Base-by-base conservation (phyloP, 1,140 invertebrate genomes). In the Rhopalosiphum maidis region DNA sequence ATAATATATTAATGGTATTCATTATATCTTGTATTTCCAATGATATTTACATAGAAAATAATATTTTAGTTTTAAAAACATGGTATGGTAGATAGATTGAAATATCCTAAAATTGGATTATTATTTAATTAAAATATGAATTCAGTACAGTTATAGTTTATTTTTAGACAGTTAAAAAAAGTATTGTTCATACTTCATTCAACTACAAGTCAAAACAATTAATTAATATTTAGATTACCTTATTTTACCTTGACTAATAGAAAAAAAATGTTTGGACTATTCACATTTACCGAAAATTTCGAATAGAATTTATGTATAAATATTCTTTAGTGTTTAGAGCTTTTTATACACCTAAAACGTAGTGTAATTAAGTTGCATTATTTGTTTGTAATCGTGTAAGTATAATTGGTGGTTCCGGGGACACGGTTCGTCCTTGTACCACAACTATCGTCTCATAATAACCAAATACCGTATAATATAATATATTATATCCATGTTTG, bases 381-480 rank as follows among this genome's bases (percentile, higher is more conserved):
- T 51, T 51, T 89, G 35, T 55, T 89, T 37, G 22, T 5, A 37
- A 89, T 89, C n/a, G 22, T 30, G 88, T 55, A 55, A 89, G 9
- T 41, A 54, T 55, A 55, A 89, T 89, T 54, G 35, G 35, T 37
- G 22, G 51, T 55, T 89, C 88, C 35, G 88, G 88, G 88, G 51
- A 89, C 88, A 55, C 37, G 23, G 23, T 2, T 35, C 51, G 88
- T 89, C 88, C 88, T 89, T 89, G 88, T 89, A 35, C 88, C 11
- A 89, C 8, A 41, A 89, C 51, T 11, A 37, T 41, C 51, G n/a
- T 89, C 88, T 55, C 51, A 37, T 51, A 89, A 89, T 55, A 55
- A 89, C 55, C 51, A 37, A 89, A 89, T 22, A 89, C 88, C 88
- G 35, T 55, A 15, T 55, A 89, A 89, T 83, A 37, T 89, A 22